phyloP scores from a whole-genome alignment of 1,140 invertebrate genomes.

The Drosophila arizonae region DNA sequence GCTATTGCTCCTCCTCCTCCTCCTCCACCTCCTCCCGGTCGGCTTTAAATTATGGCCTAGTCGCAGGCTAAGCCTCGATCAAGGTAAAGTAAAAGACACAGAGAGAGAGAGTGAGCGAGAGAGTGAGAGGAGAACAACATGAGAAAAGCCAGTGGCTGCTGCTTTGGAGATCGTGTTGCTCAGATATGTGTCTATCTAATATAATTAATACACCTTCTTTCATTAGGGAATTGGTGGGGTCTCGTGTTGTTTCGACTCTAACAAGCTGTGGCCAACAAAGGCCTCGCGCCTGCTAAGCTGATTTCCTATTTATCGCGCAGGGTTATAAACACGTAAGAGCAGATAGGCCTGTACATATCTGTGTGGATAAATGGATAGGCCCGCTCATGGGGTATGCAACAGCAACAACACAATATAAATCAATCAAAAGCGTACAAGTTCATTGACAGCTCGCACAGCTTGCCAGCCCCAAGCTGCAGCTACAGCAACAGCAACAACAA shows the following conservation, averaged over 20 bases:
- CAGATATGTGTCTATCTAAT: slow-evolving; percentile 60
- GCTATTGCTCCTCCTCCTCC: slow-evolving; percentile 26
- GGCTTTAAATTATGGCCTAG: slow-evolving; percentile 63
- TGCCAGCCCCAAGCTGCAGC: slow-evolving; percentile 56
- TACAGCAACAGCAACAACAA: slow-evolving; percentile 16
- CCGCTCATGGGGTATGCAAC: slow-evolving; percentile 25
- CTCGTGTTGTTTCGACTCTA: slow-evolving; percentile 5
- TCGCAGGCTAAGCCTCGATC: slow-evolving; percentile 22
- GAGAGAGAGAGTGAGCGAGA: too few species aligned
- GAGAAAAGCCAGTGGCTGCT: slow-evolving; percentile 18
- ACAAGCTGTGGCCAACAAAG: slow-evolving; percentile 52
- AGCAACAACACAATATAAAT: slow-evolving; percentile 77
- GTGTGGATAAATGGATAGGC: not conserved
- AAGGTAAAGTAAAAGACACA: not conserved
- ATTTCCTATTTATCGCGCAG: slow-evolving; percentile 49
- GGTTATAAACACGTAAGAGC: too few species aligned
- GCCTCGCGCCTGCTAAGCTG: slow-evolving; percentile 53
- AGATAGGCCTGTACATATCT: not conserved
- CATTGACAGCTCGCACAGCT: slow-evolving; percentile 82
- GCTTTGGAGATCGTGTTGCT: slow-evolving; percentile 50
- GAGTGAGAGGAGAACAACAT: too few species aligned
- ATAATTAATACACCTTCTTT: slow-evolving; percentile 71
- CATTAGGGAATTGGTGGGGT: slow-evolving; percentile 29
- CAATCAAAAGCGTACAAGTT: slow-evolving; percentile 80
- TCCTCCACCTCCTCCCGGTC: slow-evolving; percentile 27